Base-by-base conservation (phyloP, 2,888 invertebrate genomes). In the Minunthozetes semirufus region DNA sequence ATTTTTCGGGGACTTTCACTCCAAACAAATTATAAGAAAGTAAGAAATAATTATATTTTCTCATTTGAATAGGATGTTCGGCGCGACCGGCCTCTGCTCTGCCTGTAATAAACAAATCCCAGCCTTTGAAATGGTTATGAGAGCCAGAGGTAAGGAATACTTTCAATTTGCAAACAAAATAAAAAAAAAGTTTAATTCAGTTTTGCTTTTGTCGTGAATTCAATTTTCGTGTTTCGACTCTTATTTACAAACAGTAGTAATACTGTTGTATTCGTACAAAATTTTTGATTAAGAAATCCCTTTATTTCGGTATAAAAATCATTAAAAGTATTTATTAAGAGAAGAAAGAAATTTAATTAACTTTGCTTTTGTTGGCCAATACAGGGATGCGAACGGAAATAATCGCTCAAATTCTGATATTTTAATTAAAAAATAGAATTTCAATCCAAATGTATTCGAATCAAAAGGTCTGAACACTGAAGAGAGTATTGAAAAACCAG, bases 91-190 rank as follows among this genome's bases (percentile, higher is more conserved):
- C n/a, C 66, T 78, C 6, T 94, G 94, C 84, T 90, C 93, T 80
- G 93, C 93, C 76, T 94, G 94, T 86, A 90, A 89, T 85, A 93
- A 94, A 87, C 90, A 90, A 83, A 94, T 94, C 84, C 93, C 93
- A 77, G 93, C 93, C 79, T 94, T 93, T 85, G 94, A 94, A 86
- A 92, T 94, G 93, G 94, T 94, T 81, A 94, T 94, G 94, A 87
- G 93, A 83, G 93, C 93, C 79, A 90, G 91, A 84, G 90, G 74
- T 74, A 68, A 25, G 74, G 13, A 50, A 22, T 27, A 27, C 29
- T 13, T 27, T 59, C 27, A 15, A 46, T 38, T n/a, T 48, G n/a
- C 17, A 33, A 17, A 2, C 50, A 50, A 59, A 33, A 33, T 33
- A 8, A 33, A 33, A 33, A 33, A 27, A 27, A 15, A 15, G 0